These are phyloP conservation scores for Deroplatys truncata DNA, from an alignment of 2,888 invertebrate genomes.

Conservation along the genomic window DNA sequence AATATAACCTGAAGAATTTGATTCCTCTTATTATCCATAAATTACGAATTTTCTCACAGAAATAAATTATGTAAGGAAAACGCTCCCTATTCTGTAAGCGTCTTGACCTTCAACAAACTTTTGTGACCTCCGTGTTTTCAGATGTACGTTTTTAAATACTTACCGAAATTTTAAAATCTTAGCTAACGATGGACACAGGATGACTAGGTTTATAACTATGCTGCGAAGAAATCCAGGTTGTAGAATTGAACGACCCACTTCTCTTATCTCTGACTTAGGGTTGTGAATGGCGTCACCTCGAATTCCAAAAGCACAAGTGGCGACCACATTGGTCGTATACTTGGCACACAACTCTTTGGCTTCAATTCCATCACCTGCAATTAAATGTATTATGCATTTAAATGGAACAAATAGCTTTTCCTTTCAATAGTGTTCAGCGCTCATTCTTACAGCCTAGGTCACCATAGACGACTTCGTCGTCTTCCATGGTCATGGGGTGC, in stretches of 20 bases:
- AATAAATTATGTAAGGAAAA: too few relatives aligned
- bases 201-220: slow-evolving; percentile 30
- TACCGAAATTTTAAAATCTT: not conserved
- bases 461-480: too few relatives aligned
- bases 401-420: too few relatives aligned
- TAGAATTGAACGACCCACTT: not conserved
- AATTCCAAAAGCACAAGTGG: not conserved
- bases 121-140: too few relatives aligned
- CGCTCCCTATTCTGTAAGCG: too few relatives aligned
- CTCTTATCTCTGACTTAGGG: not conserved
- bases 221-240: slow-evolving; percentile 18
- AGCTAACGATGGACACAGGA: not conserved
- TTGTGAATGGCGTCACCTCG: not conserved
- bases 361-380: not conserved
- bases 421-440: too few relatives aligned
- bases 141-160: not conserved
- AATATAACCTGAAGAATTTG: too few relatives aligned
- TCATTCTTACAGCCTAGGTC: too few relatives aligned
- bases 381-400: not conserved
- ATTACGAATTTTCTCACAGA: too few relatives aligned
- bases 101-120: too few relatives aligned
- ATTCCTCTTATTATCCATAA: too few relatives aligned
- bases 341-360: not conserved
- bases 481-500: too few relatives aligned
- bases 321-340: not conserved